These are phyloP conservation scores for Dolichotis patagonum DNA, from an alignment of 2,113 vertebrate species.

Conservation along the genomic window DNA sequence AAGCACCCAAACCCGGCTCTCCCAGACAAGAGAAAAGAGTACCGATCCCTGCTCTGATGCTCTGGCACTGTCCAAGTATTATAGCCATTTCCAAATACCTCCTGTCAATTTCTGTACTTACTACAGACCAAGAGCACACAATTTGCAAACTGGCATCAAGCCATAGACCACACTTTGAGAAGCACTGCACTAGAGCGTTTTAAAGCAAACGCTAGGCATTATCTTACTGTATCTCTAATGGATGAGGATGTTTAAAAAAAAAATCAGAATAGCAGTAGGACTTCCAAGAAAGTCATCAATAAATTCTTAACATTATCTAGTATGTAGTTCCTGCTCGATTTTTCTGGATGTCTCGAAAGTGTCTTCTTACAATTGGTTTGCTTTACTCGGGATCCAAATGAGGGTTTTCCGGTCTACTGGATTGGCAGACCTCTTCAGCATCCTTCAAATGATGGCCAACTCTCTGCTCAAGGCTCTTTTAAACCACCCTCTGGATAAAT, in stretches of 20 bases:
- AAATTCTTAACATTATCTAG: neutral
- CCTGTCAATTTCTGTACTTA: neutral
- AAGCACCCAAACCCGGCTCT: neutral
- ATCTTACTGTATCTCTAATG: neutral
- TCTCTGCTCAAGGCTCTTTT: neutral
- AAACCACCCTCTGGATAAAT: neutral
- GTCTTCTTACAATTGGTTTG: neutral
- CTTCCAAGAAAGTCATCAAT: neutral
- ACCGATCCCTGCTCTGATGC: neutral
- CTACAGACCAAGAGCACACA: neutral
- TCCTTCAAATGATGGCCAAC: neutral
- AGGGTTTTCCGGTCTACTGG: neutral
- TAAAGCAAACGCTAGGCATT: neutral
- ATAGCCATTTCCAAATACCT: neutral
- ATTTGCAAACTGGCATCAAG: neutral
- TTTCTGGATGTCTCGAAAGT: neutral
- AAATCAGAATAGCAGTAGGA: neutral
- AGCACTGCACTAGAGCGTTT: neutral
- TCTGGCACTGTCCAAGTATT: neutral
- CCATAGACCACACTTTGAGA: neutral
- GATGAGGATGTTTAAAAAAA: neutral
- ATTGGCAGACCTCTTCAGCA: neutral
- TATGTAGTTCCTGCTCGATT: neutral
- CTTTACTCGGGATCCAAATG: neutral
- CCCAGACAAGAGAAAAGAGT: neutral